Base-by-base conservation (phyloP, 92 coral and sea anemone genomes). In the Parazoanthus swiftii region DNA sequence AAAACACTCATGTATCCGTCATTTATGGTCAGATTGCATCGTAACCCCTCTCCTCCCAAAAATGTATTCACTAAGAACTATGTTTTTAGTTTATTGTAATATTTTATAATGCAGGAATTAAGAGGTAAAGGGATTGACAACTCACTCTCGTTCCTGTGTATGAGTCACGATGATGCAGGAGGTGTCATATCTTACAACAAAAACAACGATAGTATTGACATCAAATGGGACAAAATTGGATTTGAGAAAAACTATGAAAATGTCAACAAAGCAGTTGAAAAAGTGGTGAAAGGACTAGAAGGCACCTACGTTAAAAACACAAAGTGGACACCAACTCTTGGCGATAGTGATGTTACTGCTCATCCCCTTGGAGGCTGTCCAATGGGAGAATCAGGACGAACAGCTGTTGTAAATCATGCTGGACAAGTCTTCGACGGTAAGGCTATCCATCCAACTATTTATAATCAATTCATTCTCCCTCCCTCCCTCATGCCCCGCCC, bases 391-490 rank as follows among this genome's bases (percentile, higher is more conserved):
- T 81, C 90, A 13, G 94, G 92, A 14, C 59, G 51, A 68, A 74
- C 85, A 0, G 94, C 70, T 56, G 94, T 92, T 9, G 90, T 86
- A 15, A 92, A 89, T 25, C 94, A 92, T 66, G 90, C 92, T 8
- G 94, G 94, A 33, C 94, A 92, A 85, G 94, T 89, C 8, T 92
- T 92, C 81, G 92, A 91, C 38, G 94, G 94, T 91, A 81, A 80
- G 86, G 6, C 37, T 37, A 39, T 39, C 42, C 42, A 39, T 4
- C 42, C 42, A 39, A 39, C 4, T 4, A 39, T 39, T 39, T 4
- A 39, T 39, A 2, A 39, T 39, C 42, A 39, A 39, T 39, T 39
- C 42, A 39, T 39, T 39, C 42, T 39, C 42, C 42, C 2, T 38
- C 42, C 42, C 42, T 39, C 4, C 42, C 42, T 39, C 42, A 39